A percentile compares a stretch with the other conserved stretches of the same genome.
Conservation (phyloP, 1,140 invertebrate species). For the Drosophila lowei region DNA sequence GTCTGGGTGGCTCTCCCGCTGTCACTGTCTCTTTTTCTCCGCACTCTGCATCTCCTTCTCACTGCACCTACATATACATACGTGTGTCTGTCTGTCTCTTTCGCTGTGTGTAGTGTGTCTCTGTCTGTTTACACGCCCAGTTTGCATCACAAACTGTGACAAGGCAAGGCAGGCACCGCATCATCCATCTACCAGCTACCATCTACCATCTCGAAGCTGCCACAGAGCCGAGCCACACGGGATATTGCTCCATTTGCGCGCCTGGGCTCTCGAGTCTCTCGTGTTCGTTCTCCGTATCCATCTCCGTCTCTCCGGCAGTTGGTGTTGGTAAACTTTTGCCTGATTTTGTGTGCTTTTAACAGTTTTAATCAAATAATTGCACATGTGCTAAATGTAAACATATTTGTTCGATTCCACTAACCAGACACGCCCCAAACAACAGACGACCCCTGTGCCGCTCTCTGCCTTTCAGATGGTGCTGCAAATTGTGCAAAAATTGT, state of each 20-base stretch:
- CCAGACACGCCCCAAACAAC: slow-evolving; percentile 73
- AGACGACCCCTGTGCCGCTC: slow-evolving; percentile 26
- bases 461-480: slow-evolving; percentile 22
- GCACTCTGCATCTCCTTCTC: background rate
- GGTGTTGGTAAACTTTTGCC: slow-evolving; percentile 81
- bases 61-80: too few relatives aligned
- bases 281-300: slow-evolving; percentile 10
- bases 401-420: slow-evolving; percentile 83
- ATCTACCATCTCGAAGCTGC: slow-evolving; percentile 7
- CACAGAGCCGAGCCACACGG: slow-evolving; percentile 5
- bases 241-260: slow-evolving; percentile 74
- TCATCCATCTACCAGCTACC: slow-evolving; percentile 13
- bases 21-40: background rate
- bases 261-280: slow-evolving; percentile 21
- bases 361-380: slow-evolving; percentile 83
- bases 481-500: slow-evolving; percentile 75
- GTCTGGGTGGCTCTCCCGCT: background rate
- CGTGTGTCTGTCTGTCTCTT: slow-evolving; percentile 11
- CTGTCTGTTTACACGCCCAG: slow-evolving; percentile 74
- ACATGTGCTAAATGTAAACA: slow-evolving; percentile 83
- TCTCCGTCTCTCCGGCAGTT: slow-evolving; percentile 19
- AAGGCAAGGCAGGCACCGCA: slow-evolving; percentile 40
- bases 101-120: slow-evolving; percentile 14
- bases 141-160: slow-evolving; percentile 73
- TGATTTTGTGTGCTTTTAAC: slow-evolving; percentile 83